Conservation (phyloP, 2,797 vertebrate genomes). For the Protonibea diacanthus region DNA sequence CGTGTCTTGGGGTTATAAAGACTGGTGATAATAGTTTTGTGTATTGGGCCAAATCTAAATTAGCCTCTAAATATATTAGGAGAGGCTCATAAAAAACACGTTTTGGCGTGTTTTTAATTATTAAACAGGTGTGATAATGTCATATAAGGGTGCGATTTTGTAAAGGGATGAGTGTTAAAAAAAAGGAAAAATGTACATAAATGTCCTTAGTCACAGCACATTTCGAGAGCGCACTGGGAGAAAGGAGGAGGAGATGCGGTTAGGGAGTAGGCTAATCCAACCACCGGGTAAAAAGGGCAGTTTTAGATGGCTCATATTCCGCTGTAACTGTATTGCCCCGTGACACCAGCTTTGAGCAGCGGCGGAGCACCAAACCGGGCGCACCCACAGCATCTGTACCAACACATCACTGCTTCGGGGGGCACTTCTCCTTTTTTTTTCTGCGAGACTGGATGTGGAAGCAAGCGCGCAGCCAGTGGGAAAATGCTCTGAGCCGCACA, state of each 20-base stretch:
- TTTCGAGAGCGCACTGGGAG: slow-evolving; percentile 71
- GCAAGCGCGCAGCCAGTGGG: slow-evolving; percentile 45
- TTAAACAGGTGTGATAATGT: neutral
- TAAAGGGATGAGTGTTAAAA: slow-evolving; percentile 17
- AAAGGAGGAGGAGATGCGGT: slow-evolving; percentile 87
- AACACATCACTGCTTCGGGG: slow-evolving; percentile 58
- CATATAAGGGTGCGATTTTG: neutral
- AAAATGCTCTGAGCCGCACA: slow-evolving; percentile 59
- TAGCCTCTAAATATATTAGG: neutral
- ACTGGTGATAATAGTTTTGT: slow-evolving; percentile 9
- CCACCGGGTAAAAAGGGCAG: slow-evolving; percentile 81
- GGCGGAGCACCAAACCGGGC: slow-evolving; percentile 68
- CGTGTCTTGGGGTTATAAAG: slow-evolving; percentile 2
- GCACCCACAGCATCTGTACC: slow-evolving; percentile 75
- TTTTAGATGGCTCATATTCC: slow-evolving; percentile 84
- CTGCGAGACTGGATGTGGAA: slow-evolving; percentile 67
- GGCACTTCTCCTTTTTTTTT: slow-evolving; percentile 66
- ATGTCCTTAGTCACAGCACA: slow-evolving; percentile 64
- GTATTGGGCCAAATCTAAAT: neutral
- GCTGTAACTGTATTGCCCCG: slow-evolving; percentile 79
- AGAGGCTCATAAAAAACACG: neutral
- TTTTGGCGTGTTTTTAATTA: neutral
- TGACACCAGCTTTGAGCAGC: slow-evolving; percentile 74
- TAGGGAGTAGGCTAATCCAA: slow-evolving; percentile 85
- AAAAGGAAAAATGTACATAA: slow-evolving; percentile 41